Percentiles rank a stretch among this genome's conserved stretches.
These are phyloP conservation scores for Agapornis roseicollis DNA, from an alignment of 2,113 vertebrate species.

Conservation along the genomic window DNA sequence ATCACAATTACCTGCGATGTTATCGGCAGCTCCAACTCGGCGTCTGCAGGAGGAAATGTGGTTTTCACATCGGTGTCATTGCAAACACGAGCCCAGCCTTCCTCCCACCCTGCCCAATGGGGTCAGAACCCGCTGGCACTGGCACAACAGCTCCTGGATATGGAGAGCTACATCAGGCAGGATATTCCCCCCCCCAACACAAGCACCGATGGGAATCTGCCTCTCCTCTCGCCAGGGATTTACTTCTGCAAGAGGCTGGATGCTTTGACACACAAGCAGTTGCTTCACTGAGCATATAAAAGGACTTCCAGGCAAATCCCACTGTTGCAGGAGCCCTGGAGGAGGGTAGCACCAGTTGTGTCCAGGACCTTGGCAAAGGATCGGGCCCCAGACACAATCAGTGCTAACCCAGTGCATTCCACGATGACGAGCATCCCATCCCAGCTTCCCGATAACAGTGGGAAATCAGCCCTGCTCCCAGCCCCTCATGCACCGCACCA, in stretches of 20 bases:
- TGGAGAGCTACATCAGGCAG: neutral
- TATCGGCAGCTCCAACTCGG: neutral
- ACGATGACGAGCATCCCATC: neutral
- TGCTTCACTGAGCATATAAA: neutral
- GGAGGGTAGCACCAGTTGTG: neutral
- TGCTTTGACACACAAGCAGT: neutral
- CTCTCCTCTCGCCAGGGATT: neutral
- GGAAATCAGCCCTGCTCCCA: neutral
- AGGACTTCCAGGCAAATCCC: neutral
- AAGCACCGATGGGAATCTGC: neutral
- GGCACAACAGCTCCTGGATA: neutral
- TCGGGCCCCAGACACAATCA: fast-evolving
- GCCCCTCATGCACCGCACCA: neutral
- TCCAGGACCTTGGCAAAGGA: neutral
- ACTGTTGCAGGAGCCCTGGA: too few relatives aligned
- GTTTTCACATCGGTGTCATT: neutral
- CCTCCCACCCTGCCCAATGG: neutral
- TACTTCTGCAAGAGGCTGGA: neutral
- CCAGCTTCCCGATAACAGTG: neutral
- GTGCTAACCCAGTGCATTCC: neutral
- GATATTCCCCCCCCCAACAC: neutral
- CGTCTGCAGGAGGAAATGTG: neutral
- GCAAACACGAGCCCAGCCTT: neutral
- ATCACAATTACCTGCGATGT: conserved; percentile 29
- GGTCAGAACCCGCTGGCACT: neutral